These are phyloP conservation scores for Cottoperca gobio DNA, from an alignment of 2,797 vertebrate species.

Conservation along the genomic window DNA sequence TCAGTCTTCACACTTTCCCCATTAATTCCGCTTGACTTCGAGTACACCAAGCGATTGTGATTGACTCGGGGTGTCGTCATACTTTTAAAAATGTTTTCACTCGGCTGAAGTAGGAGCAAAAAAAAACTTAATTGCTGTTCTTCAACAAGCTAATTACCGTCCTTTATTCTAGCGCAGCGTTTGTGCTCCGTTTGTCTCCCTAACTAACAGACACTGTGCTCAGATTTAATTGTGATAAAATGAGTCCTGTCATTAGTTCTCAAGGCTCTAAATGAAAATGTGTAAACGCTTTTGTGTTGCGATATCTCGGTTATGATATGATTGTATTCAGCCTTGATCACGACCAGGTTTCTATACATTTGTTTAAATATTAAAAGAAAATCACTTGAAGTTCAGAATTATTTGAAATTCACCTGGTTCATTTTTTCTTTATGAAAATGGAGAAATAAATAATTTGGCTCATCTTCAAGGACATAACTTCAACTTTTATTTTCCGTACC, in stretches of 20 bases:
- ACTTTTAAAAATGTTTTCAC: conserved; percentile 14
- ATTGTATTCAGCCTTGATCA: neutral
- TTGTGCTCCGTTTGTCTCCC: too few relatives aligned
- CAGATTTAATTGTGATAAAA: conserved; percentile 1
- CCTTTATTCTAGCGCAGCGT: too few relatives aligned
- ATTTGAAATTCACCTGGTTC: too few relatives aligned
- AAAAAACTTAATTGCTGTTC: conserved; percentile 20
- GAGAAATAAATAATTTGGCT: too few relatives aligned
- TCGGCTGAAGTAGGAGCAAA: conserved; percentile 17
- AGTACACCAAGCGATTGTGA: too few relatives aligned
- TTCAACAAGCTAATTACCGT: neutral
- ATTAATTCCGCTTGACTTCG: conserved; percentile 23
- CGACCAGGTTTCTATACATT: neutral
- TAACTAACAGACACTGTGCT: neutral
- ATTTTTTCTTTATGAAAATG: too few relatives aligned
- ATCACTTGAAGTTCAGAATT: neutral
- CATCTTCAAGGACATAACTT: neutral
- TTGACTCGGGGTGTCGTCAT: conserved; percentile 18
- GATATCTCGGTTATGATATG: neutral
- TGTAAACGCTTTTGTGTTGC: neutral
- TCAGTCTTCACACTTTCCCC: conserved; percentile 1
- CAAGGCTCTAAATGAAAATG: neutral
- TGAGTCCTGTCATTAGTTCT: neutral
- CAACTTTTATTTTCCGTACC: neutral
- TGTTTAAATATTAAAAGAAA: neutral